These are phyloP conservation scores for Maconellicoccus hirsutus DNA, from an alignment of 1,140 invertebrate species.

Conservation along the genomic window DNA sequence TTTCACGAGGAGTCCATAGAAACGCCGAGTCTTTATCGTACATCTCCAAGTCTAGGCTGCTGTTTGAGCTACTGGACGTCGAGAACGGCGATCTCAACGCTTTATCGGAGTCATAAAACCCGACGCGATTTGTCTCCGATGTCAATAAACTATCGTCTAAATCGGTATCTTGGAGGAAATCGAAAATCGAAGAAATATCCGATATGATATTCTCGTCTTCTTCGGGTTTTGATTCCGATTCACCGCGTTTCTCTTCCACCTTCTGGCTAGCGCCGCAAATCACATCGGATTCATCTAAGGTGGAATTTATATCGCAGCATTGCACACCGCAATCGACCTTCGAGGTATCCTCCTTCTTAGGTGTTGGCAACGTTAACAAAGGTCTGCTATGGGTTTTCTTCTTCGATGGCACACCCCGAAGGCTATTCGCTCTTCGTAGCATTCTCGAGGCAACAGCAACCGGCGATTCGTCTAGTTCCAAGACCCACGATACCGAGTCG, in stretches of 20 bases:
- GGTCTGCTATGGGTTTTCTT: slow-evolving; percentile 19
- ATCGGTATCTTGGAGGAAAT: slow-evolving; percentile 11
- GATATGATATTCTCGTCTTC: not conserved
- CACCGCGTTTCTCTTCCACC: not conserved
- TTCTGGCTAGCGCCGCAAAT: not conserved
- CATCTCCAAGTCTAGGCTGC: not conserved
- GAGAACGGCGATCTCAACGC: not conserved
- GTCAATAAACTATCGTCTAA: not conserved
- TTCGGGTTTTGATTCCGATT: not conserved
- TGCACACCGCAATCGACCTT: not conserved
- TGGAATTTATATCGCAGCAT: not conserved
- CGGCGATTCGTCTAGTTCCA: slow-evolving; percentile 61
- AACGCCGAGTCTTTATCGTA: not conserved
- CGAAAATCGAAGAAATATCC: slow-evolving; percentile 15
- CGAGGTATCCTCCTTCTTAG: not conserved
- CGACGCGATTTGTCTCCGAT: not conserved
- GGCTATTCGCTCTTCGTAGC: slow-evolving; percentile 30
- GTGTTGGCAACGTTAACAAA: slow-evolving; percentile 24
- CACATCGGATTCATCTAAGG: not conserved
- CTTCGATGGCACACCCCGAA: slow-evolving; percentile 24
- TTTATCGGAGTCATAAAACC: not conserved
- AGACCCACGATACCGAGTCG: slow-evolving; percentile 69
- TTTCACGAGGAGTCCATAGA: not conserved
- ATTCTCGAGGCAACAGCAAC: slow-evolving; percentile 37
- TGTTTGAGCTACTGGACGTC: not conserved